Evolutionary conservation across 2,888 invertebrate species (phyloP).

Genomic region (Acleris literana): DNA sequence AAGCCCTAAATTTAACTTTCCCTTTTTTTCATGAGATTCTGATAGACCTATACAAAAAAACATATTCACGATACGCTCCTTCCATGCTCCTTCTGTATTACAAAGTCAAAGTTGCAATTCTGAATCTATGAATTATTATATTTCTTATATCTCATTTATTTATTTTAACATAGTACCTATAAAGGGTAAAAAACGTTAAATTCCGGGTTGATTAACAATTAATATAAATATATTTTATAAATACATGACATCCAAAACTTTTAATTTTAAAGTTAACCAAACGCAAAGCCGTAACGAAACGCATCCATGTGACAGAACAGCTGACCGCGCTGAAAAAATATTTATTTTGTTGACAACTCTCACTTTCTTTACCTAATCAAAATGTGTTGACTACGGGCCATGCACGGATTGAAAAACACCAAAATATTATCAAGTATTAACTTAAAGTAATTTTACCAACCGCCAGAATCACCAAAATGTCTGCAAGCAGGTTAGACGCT

Average conservation of each 20-base stretch:
- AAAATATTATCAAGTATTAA: slow-evolving; percentile 16
- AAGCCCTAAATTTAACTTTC: no score
- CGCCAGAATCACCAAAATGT: slow-evolving; percentile 70
- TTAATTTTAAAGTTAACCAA: slow-evolving; percentile 4
- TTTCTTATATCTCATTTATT: no score
- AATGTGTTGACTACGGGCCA: slow-evolving; percentile 33
- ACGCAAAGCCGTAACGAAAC: slow-evolving; percentile 18
- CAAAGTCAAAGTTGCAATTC: no score
- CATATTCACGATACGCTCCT: no score
- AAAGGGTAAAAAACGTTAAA: no score
- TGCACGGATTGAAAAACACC: slow-evolving; percentile 26
- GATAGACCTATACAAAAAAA: no score
- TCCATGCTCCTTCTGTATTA: no score
- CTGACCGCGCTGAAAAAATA: slow-evolving; percentile 35
- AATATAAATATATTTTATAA: neutral
- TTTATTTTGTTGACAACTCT: slow-evolving; percentile 36
- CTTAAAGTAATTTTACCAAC: slow-evolving; percentile 4
- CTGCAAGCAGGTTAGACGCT: slow-evolving; percentile 87
- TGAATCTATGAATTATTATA: no score
- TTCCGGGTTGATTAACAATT: neutral
- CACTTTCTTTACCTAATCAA: slow-evolving; percentile 22
- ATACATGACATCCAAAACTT: neutral
- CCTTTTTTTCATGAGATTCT: no score
- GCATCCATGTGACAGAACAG: slow-evolving; percentile 32
- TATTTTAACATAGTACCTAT: no score